These are phyloP conservation scores for Entelurus aequoreus DNA, from an alignment of 2,113 vertebrate genomes.

Conservation along the genomic window DNA sequence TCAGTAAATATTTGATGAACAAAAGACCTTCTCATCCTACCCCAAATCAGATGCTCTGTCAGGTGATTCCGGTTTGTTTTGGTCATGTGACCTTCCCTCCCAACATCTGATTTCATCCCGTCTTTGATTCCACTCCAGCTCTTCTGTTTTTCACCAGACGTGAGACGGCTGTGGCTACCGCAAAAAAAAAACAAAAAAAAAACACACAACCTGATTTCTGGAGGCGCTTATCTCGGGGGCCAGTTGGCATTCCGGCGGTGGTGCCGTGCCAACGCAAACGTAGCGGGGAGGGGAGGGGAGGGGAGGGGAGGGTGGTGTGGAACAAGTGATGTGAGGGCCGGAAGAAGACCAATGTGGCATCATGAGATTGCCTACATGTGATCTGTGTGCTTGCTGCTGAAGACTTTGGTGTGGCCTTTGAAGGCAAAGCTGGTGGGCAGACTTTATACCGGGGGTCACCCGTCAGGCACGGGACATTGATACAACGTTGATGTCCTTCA, in stretches of 20 bases:
- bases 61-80: conserved; percentile 9
- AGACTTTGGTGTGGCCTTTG: no score
- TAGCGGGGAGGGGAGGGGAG: conserved; percentile 5
- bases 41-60: conserved; percentile 5
- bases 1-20: neutral
- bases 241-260: conserved; percentile 17
- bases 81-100: neutral
- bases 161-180: no score
- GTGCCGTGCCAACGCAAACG: conserved; percentile 36
- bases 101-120: neutral
- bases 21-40: neutral
- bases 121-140: no score
- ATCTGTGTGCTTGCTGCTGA: neutral
- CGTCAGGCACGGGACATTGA: no score
- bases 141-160: no score
- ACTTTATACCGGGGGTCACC: no score
- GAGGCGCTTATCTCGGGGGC: conserved; percentile 28
- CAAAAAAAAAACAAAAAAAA: conserved; percentile 3
- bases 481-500: no score
- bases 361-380: conserved; percentile 5
- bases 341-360: conserved; percentile 1
- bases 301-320: neutral
- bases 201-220: conserved; percentile 13
- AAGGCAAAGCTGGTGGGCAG: no score
- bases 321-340: conserved; percentile 19